phyloP scores from a whole-genome alignment of 53 echinoderm and acorn worm species.

The Echinometra lucunter region DNA sequence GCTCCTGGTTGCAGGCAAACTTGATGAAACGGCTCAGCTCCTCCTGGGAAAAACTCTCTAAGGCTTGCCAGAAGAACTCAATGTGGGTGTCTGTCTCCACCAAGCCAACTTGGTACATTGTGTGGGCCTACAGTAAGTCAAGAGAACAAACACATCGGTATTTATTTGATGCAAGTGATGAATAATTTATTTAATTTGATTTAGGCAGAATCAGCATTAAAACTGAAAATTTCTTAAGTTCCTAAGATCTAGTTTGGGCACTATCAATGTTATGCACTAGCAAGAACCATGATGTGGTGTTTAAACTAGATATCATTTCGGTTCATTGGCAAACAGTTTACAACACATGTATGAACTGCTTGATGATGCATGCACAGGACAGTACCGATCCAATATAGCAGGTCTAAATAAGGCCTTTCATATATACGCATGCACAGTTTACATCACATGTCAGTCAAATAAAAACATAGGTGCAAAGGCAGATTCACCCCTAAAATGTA shows the following conservation, averaged over 20 bases:
- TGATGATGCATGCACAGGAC: constrained; percentile 22
- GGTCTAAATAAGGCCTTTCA: constrained; percentile 83
- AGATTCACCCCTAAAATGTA: too few relatives aligned
- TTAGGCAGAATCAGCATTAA: too few relatives aligned
- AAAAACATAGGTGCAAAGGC: too few relatives aligned
- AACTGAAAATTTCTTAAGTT: too few relatives aligned
- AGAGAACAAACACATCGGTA: background rate
- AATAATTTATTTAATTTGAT: too few relatives aligned
- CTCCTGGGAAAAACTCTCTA: constrained; percentile 91
- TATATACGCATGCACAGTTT: too few relatives aligned
- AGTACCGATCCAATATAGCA: constrained; percentile 78
- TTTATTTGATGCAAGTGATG: too few relatives aligned
- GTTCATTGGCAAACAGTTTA: background rate
- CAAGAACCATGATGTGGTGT: background rate
- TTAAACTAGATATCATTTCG: background rate
- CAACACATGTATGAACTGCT: background rate
- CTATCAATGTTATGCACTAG: too few relatives aligned
- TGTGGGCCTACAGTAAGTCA: constrained; percentile 77
- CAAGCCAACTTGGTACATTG: constrained; percentile 95
- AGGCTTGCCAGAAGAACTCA: constrained; percentile 91
- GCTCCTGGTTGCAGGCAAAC: constrained; percentile 95
- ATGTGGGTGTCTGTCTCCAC: constrained; percentile 94
- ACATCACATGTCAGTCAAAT: too few relatives aligned
- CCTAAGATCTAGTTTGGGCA: too few relatives aligned
- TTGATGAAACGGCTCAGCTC: constrained; percentile 93